These are phyloP conservation scores for Aphis craccivora DNA, from an alignment of 1,140 invertebrate species.

Conservation along the genomic window DNA sequence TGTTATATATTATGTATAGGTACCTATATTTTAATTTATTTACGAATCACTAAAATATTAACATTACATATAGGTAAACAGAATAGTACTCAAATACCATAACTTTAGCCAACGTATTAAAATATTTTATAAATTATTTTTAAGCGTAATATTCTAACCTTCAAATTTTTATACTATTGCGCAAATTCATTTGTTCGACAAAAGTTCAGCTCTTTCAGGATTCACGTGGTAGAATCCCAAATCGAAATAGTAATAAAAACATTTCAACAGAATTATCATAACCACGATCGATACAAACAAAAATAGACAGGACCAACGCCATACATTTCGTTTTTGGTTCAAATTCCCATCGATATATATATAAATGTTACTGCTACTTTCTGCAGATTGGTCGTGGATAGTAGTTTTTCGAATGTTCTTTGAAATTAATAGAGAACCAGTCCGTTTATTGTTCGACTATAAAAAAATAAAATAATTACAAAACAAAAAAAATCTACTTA, in stretches of 20 bases:
- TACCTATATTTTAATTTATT: too few species aligned
- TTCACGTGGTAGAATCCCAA: background rate
- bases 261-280: background rate
- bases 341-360: background rate
- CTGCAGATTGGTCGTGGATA: background rate
- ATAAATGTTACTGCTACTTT: background rate
- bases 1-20: too few species aligned
- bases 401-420: background rate
- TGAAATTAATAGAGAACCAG: background rate
- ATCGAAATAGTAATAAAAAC: background rate
- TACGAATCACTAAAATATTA: too few species aligned
- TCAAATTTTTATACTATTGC: too few species aligned
- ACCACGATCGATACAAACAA: background rate
- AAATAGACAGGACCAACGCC: background rate
- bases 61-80: too few species aligned
- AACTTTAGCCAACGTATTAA: too few species aligned
- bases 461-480: background rate
- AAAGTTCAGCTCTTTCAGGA: background rate
- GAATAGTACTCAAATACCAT: too few species aligned
- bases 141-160: too few species aligned
- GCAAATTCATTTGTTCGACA: too few species aligned
- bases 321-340: background rate
- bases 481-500: background rate
- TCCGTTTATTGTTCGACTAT: background rate
- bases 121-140: too few species aligned